These are phyloP conservation scores for Schizothorax lantsangensis DNA, from an alignment of 2,797 vertebrate species.

Conservation along the genomic window DNA sequence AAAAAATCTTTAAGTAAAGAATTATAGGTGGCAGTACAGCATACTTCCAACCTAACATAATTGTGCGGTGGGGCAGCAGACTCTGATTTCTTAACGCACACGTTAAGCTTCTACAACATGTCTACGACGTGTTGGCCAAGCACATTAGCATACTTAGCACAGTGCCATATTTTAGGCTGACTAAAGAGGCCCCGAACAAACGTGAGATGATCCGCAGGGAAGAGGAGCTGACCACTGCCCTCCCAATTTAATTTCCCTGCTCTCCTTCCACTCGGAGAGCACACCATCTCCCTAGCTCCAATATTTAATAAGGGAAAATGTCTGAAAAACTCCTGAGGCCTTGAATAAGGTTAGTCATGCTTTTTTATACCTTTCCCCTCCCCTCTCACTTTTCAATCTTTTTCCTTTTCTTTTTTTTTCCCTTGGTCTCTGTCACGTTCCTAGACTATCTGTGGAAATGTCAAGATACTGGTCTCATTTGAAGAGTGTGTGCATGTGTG, in stretches of 20 bases:
- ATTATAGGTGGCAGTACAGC: not conserved
- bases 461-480: constrained; percentile 34
- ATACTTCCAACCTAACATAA: not conserved
- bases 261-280: constrained; percentile 49
- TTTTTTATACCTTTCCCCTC: constrained; percentile 20
- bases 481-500: constrained; percentile 23
- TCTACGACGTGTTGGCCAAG: not conserved
- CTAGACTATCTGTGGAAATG: constrained; percentile 44
- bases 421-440: constrained; percentile 36
- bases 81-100: not conserved
- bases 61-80: not conserved
- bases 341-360: constrained; percentile 53
- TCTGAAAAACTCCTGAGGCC: constrained; percentile 61
- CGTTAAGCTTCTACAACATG: not conserved
- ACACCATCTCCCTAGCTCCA: constrained; percentile 40
- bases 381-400: constrained; percentile 21
- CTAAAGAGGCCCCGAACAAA: constrained; percentile 24
- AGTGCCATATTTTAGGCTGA: constrained; percentile 13
- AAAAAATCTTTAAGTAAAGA: not conserved
- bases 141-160: not conserved
- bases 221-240: constrained; percentile 34
- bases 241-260: constrained; percentile 53
- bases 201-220: not conserved
- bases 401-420: not conserved
- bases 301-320: constrained; percentile 62